Evolutionary conservation across 2,797 vertebrate species (phyloP), one percentile per base, ranked within the genome.

Genomic region (Arnoldichthys spilopterus): DNA sequence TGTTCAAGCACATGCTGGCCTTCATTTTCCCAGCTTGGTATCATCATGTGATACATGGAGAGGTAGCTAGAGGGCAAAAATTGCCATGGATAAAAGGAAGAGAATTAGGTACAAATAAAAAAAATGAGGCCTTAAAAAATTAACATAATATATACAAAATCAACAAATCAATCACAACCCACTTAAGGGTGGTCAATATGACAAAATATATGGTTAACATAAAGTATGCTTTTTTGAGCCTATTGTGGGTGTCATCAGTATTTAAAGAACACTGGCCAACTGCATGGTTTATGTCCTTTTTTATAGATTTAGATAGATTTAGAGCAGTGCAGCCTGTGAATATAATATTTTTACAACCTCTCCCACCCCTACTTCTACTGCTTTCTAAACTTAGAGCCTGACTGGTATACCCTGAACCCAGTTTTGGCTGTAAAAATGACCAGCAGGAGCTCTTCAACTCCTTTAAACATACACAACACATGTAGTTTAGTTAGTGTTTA

Each of bases 401-500:
- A 15, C 18, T 64, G 24, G 8, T 56, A 72, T 18, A 22, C 3
- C 13, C 13, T 30, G 4, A 6, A 22, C 18, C 16, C 34, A 16
- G 18, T 16, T 11, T 6, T 67, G 64, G 67, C 15, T 20, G 28
- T 0, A 37, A n/a, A 20, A 56, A 20, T 32, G 26, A 61, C 49
- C 43, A 22, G 54, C 15, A 58, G n/a, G 69, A 63, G 22, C 26
- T 53, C 12, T 69, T 13, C 9, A 34, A 49, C 20, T n/a, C 11
- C 40, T 74, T 37, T 28, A 61, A 15, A 51, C 63, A 40, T 26
- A 45, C 15, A 30, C 47, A 15, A 34, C 49, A 51, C 26, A 51
- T 43, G 20, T 70, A 37, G 53, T 28, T 73, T 58, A 24, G 20
- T 26, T n/a, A 34, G 43, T 28, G 53, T 40, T 79, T 76, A 26